These are phyloP conservation scores for Chiloscyllium plagiosum DNA, from an alignment of 2,113 vertebrate species.

Conservation along the genomic window DNA sequence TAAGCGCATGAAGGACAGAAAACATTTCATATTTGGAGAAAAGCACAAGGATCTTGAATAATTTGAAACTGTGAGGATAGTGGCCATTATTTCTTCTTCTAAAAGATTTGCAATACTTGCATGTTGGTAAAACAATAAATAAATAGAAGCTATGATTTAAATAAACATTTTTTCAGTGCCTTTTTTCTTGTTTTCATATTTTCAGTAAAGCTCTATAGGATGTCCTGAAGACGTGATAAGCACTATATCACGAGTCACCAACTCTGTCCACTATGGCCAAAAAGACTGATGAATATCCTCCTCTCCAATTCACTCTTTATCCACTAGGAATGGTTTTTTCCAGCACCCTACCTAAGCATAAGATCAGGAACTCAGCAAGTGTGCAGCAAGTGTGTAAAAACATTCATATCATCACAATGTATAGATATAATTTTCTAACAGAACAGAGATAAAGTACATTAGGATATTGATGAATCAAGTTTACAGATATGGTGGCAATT, in stretches of 20 bases:
- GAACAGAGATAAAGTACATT: background rate
- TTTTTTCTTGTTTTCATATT: background rate
- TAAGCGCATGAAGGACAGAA: background rate
- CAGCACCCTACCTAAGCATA: background rate
- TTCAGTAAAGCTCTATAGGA: background rate
- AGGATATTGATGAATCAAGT: background rate
- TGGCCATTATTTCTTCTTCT: background rate
- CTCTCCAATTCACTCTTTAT: background rate
- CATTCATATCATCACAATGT: background rate
- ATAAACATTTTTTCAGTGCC: background rate
- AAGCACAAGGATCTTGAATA: background rate
- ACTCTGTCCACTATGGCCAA: background rate
- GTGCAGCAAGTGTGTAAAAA: background rate
- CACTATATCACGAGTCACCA: background rate
- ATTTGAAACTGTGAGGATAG: background rate
- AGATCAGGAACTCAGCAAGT: background rate
- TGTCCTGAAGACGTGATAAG: background rate
- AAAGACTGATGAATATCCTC: background rate
- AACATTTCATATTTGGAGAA: background rate
- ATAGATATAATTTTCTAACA: background rate
- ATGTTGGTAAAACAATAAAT: background rate
- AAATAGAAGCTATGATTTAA: background rate
- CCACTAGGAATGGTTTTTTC: background rate
- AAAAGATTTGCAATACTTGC: background rate
- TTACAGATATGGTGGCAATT: background rate